A percentile compares a stretch with the other conserved stretches of the same genome.
phyloP scores from a whole-genome alignment of 2,888 invertebrate species.

The Cerastoderma edule region DNA sequence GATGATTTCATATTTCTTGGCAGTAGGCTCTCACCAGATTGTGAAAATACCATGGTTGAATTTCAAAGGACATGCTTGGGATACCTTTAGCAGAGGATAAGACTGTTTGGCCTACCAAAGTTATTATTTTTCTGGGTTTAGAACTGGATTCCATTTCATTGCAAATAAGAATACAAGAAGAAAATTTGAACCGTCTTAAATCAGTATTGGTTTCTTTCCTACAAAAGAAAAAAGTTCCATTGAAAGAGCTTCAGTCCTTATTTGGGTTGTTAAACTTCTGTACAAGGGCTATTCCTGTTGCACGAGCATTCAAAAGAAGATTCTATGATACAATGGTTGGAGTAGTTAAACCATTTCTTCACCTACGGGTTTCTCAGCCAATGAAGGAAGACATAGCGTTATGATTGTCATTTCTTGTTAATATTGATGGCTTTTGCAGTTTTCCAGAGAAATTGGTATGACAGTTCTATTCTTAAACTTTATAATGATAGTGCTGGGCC shows the following conservation, averaged over 20 bases:
- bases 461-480: neutral
- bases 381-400: neutral
- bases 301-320: slow-evolving; percentile 24
- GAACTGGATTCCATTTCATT: slow-evolving; percentile 27
- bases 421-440: neutral
- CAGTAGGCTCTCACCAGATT: neutral
- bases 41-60: too few species aligned
- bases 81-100: slow-evolving; percentile 24
- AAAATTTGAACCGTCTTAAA: neutral
- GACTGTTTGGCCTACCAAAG: slow-evolving; percentile 17
- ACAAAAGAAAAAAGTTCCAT: slow-evolving; percentile 4
- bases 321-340: slow-evolving; percentile 20
- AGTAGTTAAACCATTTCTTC: slow-evolving; percentile 15
- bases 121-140: slow-evolving; percentile 22
- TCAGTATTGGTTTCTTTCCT: neutral
- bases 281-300: slow-evolving; percentile 9
- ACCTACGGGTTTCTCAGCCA: neutral
- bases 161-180: slow-evolving; percentile 9
- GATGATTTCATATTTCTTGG: slow-evolving; percentile 29
- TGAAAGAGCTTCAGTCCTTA: slow-evolving; percentile 18
- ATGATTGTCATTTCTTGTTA: neutral
- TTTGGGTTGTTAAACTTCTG: slow-evolving; percentile 17
- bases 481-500: neutral
- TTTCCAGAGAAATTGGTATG: neutral
- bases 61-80: too few species aligned